Conservation (phyloP, 2,797 vertebrate species). For the Onychomys arenicola region DNA sequence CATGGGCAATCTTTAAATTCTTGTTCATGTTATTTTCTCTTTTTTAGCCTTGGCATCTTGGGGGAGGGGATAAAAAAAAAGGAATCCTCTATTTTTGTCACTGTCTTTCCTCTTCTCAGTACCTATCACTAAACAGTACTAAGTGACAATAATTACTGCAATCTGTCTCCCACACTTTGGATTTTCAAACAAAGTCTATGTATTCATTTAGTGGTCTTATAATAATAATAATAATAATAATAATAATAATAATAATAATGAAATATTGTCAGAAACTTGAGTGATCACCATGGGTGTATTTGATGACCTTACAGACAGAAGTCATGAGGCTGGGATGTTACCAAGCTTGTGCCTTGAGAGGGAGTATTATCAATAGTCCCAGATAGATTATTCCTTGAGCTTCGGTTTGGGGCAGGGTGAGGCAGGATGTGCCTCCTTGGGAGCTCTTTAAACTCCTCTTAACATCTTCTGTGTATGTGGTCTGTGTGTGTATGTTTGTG, state of each 20-base stretch:
- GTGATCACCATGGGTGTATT: not conserved
- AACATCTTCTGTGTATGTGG: not conserved
- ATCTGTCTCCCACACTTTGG: not conserved
- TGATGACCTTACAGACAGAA: not conserved
- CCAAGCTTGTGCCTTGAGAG: not conserved
- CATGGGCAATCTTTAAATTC: not conserved
- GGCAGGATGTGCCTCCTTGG: not conserved
- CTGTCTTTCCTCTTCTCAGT: fast-evolving
- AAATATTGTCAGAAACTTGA: not conserved
- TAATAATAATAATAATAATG: not conserved
- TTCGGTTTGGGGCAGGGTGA: not conserved
- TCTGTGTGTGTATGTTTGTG: not conserved
- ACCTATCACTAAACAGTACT: not conserved
- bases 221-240: no score
- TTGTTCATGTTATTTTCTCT: not conserved
- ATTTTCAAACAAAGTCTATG: not conserved
- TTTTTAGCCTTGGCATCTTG: not conserved
- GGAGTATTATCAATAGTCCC: not conserved
- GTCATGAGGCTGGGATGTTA: not conserved
- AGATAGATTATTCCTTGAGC: not conserved
- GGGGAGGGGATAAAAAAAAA: not conserved
- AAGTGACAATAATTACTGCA: not conserved
- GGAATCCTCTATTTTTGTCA: not conserved
- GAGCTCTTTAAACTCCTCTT: not conserved
- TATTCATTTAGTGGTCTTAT: not conserved